Percentiles rank a stretch among this genome's conserved stretches.
These are phyloP conservation scores for Vesta saturnalis DNA, from an alignment of 2,888 invertebrate species.

Conservation along the genomic window DNA sequence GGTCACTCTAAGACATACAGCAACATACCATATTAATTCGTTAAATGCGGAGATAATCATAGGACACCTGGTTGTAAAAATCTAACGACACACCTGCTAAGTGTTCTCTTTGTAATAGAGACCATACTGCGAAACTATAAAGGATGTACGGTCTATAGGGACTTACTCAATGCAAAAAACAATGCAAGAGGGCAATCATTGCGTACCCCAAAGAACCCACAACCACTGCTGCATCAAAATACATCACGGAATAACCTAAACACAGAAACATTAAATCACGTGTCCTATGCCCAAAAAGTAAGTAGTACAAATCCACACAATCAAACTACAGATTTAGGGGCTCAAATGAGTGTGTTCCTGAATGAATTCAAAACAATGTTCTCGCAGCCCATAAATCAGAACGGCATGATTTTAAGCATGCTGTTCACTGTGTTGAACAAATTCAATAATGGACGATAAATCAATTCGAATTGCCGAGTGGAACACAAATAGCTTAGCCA, in stretches of 20 bases:
- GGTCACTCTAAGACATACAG: too few relatives aligned
- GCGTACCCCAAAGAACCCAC: background rate
- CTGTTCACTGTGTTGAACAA: too few relatives aligned
- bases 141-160: background rate
- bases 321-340: conserved; percentile 18
- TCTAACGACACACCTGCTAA: background rate
- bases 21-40: background rate
- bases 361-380: conserved; percentile 14
- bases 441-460: too few relatives aligned
- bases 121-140: background rate
- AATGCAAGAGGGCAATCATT: background rate
- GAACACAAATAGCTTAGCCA: background rate
- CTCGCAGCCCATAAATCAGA: conserved; percentile 10
- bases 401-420: conserved; percentile 11
- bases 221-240: background rate
- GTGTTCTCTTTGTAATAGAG: background rate
- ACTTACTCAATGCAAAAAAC: background rate
- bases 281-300: background rate
- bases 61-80: background rate
- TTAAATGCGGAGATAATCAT: background rate
- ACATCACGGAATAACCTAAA: background rate
- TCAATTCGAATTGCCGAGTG: too few relatives aligned
- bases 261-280: background rate
- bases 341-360: background rate
- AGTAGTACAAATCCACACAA: conserved; percentile 1